phyloP scores from a whole-genome alignment of 2,797 vertebrate species.

The Salarias fasciatus region DNA sequence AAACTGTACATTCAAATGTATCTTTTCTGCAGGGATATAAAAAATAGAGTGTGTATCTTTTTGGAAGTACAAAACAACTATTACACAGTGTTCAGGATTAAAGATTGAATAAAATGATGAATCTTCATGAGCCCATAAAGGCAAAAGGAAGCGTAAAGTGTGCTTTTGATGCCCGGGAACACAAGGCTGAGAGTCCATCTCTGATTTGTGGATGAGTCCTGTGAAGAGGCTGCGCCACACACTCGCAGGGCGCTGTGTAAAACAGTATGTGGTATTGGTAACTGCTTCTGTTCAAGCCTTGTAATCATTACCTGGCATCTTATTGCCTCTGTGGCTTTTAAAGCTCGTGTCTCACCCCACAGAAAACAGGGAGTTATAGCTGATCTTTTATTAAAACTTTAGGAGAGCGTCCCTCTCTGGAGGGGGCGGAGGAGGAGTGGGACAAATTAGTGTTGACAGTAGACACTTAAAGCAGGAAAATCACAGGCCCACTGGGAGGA shows the following conservation, averaged over 20 bases:
- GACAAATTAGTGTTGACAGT: slow-evolving; percentile 92
- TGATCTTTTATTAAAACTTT: slow-evolving; percentile 90
- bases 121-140: background rate
- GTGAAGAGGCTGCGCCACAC: slow-evolving; percentile 41
- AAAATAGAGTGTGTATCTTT: no score
- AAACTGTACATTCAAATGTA: no score
- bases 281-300: slow-evolving; percentile 81
- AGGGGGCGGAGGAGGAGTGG: slow-evolving; percentile 80
- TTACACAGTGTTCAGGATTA: background rate
- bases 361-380: slow-evolving; percentile 83
- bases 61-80: background rate
- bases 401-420: slow-evolving; percentile 78
- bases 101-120: no score
- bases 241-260: slow-evolving; percentile 62
- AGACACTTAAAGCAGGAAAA: slow-evolving; percentile 90
- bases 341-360: slow-evolving; percentile 69
- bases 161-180: slow-evolving; percentile 14
- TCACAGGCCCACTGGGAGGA: slow-evolving; percentile 86
- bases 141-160: slow-evolving; percentile 1
- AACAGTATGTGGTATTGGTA: slow-evolving; percentile 79
- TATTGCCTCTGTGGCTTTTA: slow-evolving; percentile 82
- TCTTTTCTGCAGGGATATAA: no score
- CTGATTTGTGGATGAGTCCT: slow-evolving; percentile 41
- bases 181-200: slow-evolving; percentile 23
- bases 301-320: slow-evolving; percentile 87